Evolutionary conservation across 2,113 vertebrate species (phyloP), one percentile per base, ranked within the genome.

Genomic region (Pteronura brasiliensis): DNA sequence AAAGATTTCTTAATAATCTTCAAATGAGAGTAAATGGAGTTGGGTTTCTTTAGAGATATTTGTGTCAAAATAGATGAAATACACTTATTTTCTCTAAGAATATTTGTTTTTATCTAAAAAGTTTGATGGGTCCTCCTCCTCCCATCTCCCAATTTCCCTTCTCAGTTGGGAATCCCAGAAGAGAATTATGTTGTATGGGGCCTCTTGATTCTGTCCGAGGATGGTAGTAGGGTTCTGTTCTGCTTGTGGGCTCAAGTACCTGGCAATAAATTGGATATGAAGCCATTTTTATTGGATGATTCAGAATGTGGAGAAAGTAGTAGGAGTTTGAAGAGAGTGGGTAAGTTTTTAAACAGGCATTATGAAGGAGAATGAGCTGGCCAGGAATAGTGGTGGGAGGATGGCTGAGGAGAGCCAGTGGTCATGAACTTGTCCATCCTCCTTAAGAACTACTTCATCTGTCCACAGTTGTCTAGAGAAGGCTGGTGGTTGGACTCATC

Each of bases 71-170:
- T 80, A 65, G 39, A 55, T n/a, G 6, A 52, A 74, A 88, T 91
- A 34, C 0, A 52, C 9, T 93, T 69, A 18, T 79, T 94, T 47
- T 72, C 4, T 52, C 6, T 29, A 88, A 12, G 88, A 52, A 2
- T 21, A 67, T 69, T 84, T 87, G 5, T 80, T 95, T 96, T 92
- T 49, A 17, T 88, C 36, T 74, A 81, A 97, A 96, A 71, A 21
- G 25, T 42, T 31, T 34, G n/a, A n/a, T 80, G 27, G 27, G 11
- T n/a, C 2, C 20, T 11, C 15, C 36, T 36, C 2, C 31, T 55
- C 2, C 10, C 12, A 1, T 7, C 1, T 7, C 6, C 55, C 18
- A 72, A 20, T 8, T 3, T 80, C 18, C 7, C 0, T 76, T 17
- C 23, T 92, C 14, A 31, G 4, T 3, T 69, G 17, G 44, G 69